Base-by-base conservation (phyloP, 1,140 invertebrate species). In the Pseudachorutes palmiensis region DNA sequence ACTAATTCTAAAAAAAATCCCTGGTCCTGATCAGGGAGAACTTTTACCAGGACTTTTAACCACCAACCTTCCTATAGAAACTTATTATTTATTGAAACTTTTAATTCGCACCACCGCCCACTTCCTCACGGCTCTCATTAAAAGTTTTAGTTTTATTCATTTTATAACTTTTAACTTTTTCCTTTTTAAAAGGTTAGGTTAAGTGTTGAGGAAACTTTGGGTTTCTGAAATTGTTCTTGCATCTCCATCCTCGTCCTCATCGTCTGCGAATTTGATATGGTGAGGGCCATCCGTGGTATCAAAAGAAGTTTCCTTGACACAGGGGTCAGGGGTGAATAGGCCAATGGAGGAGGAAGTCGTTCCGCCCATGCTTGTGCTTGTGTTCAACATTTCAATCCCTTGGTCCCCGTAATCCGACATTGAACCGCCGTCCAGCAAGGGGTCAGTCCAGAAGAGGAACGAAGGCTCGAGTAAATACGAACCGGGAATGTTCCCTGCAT, bases 401-500 rank as follows among this genome's bases (percentile, higher is more conserved):
- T 26, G 28, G 24, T 33, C 28, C 61, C 59, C 32, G 26, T 41
- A n/a, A 2, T 62, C 24, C 14, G 66, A 29, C 1, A 1, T 14
- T 14, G 29, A 48, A 22, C 22, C 9, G 32, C 29, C 29, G 45
- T 51, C 55, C 1, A 19, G 31, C 5, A 19, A 24, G 2, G 29
- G 1, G 5, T 59, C 28, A 9, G 29, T 71, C 72, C 72, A 74
- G 1, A 74, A 51, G 3, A 71, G 68, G 64, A 73, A 73, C 2
- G 67, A 65, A 2, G 72, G 72, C 22, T 74, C 72, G 0, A 71
- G 60, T 2, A 74, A 55, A 33, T 67, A 71, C 1, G 72, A 74
- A 0, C 72, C 72, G 2, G 72, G 72, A 41, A 74, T 74, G 26
- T 67, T 71, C 9, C 67, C 70, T 19, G 68, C 70, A 55, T 74